A percentile compares a stretch with the other conserved stretches of the same genome.
These are phyloP conservation scores for Eulemur coronatus DNA, from an alignment of 2,797 vertebrate genomes.

Conservation along the genomic window DNA sequence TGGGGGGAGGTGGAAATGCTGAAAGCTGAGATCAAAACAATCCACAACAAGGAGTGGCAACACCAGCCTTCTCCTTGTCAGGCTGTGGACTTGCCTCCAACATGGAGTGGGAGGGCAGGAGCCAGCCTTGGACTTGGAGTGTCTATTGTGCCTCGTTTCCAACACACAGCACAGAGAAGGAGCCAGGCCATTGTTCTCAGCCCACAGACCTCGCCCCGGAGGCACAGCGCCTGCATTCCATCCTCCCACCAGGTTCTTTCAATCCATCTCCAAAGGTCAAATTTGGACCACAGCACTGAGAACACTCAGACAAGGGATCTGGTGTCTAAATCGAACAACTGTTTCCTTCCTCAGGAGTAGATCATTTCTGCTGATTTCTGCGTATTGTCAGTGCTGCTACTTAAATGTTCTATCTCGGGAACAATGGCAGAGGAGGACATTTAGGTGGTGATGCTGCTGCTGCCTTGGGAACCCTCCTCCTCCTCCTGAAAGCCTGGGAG, in stretches of 20 bases:
- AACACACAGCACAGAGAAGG: not conserved
- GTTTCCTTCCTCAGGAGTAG: not conserved
- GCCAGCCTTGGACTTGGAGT: not conserved
- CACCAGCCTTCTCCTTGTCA: not conserved
- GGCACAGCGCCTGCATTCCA: not conserved
- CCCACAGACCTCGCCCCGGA: not conserved
- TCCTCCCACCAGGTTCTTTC: not conserved
- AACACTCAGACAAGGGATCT: not conserved
- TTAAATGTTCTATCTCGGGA: slow-evolving; percentile 10
- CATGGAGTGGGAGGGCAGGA: not conserved
- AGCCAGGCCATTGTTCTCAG: not conserved
- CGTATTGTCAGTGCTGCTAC: not conserved
- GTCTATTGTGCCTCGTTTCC: slow-evolving; percentile 46
- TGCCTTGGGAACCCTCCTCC: not conserved
- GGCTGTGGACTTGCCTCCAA: not conserved
- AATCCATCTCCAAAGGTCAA: slow-evolving; percentile 44
- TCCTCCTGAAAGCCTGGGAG: not conserved
- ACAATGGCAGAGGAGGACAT: not conserved
- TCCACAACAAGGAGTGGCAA: accelerated
- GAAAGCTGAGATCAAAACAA: not conserved
- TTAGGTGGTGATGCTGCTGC: not conserved
- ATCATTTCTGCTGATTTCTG: not conserved
- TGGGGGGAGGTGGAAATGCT: not conserved
- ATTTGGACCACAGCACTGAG: not conserved
- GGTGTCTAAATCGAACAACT: slow-evolving; percentile 31